Percentiles rank a stretch among this genome's conserved stretches.
Conservation (phyloP, 2,797 vertebrate genomes). For the Heteromormyrus szaboi region DNA sequence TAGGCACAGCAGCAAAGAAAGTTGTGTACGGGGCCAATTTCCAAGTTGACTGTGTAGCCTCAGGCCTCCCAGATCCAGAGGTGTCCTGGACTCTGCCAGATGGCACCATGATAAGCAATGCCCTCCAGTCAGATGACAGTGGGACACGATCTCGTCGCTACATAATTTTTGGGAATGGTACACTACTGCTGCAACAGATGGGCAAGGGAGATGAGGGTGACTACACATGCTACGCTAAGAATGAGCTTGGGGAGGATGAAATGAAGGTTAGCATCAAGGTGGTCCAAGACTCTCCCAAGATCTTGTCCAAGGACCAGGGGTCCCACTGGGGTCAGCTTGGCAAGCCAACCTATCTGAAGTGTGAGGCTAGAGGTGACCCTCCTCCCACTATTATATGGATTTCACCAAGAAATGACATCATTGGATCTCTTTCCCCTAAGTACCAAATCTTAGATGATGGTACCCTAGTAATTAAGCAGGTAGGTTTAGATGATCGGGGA, state of each 20-base stretch:
- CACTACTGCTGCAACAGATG: slow-evolving; percentile 67
- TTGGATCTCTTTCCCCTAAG: slow-evolving; percentile 47
- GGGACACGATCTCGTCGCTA: slow-evolving; percentile 58
- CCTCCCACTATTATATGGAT: slow-evolving; percentile 61
- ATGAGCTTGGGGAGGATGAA: slow-evolving; percentile 67
- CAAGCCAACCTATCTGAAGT: slow-evolving; percentile 51
- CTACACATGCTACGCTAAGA: slow-evolving; percentile 69
- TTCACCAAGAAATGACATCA: slow-evolving; percentile 58
- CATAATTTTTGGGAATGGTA: slow-evolving; percentile 68
- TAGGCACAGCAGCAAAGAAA: slow-evolving; percentile 51
- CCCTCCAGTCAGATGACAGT: slow-evolving; percentile 65
- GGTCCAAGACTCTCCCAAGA: slow-evolving; percentile 52
- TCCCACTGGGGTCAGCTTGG: slow-evolving; percentile 50
- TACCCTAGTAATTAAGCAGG: slow-evolving; percentile 56
- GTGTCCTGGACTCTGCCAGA: slow-evolving; percentile 72
- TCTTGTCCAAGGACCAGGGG: slow-evolving; percentile 47
- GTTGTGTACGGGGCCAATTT: slow-evolving; percentile 64
- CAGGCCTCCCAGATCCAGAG: slow-evolving; percentile 67
- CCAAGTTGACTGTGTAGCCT: slow-evolving; percentile 69
- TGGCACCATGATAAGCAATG: slow-evolving; percentile 69
- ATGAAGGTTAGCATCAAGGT: slow-evolving; percentile 64
- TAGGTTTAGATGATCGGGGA: slow-evolving; percentile 57
- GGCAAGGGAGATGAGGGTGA: slow-evolving; percentile 67
- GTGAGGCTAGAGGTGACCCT: slow-evolving; percentile 59
- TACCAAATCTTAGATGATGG: slow-evolving; percentile 55